Evolutionary conservation across 2,113 vertebrate species (phyloP), one percentile per base, ranked within the genome.

Genomic region (Tichodroma muraria): DNA sequence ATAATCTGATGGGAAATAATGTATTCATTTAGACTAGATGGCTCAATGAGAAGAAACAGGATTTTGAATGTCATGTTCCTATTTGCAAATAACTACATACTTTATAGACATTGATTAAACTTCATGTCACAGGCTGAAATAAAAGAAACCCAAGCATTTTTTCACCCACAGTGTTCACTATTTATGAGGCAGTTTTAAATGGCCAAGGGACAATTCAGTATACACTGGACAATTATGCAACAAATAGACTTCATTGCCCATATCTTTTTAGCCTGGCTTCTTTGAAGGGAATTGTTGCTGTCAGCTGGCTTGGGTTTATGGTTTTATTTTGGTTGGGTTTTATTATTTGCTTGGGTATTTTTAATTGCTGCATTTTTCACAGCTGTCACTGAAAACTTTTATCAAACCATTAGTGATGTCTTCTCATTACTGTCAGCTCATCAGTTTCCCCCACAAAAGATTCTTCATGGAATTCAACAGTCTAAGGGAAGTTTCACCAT

Each of bases 391-490:
- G 78, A 69, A 87, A 89, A 71, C 5, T 89, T 92, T 20, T 52
- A 75, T 80, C 77, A 79, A 76, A 61, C 16, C 33, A 27, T 52
- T 40, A 65, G 60, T 85, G 42, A 4, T 17, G 19, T 59, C 35
- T 94, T 87, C 56, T 93, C 69, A 71, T 85, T 71, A 68, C 40
- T 30, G 25, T 52, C 14, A 14, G 25, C 27, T 78, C 3, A 1
- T 23, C 35, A n/a, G 30, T 88, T 83, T 92, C 80, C 23, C 38
- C 73, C 42, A 19, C 2, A 0, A 10, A 4, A 38, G 47, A 38
- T 72, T 90, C 77, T 84, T 95, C 60, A 95, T 60, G 89, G 83
- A 60, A 95, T 94, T 66, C 47, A 80, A 38, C 45, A 61, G 35
- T 78, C 77, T 77, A 66, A 71, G 61, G 38, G 85, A 93, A 89